phyloP scores from a whole-genome alignment of 1,140 invertebrate species.

The Aphaenogaster rudis region DNA sequence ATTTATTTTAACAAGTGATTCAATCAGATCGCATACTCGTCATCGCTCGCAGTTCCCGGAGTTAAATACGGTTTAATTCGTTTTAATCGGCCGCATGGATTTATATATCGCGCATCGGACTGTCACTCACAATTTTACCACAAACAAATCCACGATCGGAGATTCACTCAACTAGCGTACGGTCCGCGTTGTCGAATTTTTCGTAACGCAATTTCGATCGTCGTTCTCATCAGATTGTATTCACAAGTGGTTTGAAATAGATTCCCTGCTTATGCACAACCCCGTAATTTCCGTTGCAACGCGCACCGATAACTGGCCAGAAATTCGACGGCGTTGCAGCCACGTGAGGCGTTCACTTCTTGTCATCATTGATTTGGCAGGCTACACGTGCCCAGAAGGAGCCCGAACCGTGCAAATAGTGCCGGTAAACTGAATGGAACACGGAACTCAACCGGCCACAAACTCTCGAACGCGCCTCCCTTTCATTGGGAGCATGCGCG shows the following conservation, averaged over 20 bases:
- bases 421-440: constrained; percentile 78
- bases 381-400: not conserved
- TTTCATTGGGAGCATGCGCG: constrained; percentile 70
- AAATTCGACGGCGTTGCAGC: not conserved
- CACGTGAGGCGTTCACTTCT: not conserved
- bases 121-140: not conserved
- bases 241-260: not conserved
- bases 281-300: not conserved
- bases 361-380: not conserved
- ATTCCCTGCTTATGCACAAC: not conserved
- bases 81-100: not conserved
- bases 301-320: not conserved
- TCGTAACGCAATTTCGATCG: not conserved
- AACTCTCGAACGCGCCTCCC: constrained; percentile 65
- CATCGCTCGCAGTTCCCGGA: not conserved
- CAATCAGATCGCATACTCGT: not conserved
- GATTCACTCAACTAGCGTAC: not conserved
- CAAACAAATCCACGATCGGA: not conserved
- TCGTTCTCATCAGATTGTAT: not conserved
- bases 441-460: constrained; percentile 65
- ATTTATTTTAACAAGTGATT: not conserved
- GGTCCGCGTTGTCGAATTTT: not conserved
- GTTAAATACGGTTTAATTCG: not conserved
- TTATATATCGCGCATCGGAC: not conserved
- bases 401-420: constrained; percentile 77